Evolutionary conservation across 2,797 vertebrate species (phyloP), one percentile per base, ranked within the genome.

Genomic region (Lepilemur septentrionalis): DNA sequence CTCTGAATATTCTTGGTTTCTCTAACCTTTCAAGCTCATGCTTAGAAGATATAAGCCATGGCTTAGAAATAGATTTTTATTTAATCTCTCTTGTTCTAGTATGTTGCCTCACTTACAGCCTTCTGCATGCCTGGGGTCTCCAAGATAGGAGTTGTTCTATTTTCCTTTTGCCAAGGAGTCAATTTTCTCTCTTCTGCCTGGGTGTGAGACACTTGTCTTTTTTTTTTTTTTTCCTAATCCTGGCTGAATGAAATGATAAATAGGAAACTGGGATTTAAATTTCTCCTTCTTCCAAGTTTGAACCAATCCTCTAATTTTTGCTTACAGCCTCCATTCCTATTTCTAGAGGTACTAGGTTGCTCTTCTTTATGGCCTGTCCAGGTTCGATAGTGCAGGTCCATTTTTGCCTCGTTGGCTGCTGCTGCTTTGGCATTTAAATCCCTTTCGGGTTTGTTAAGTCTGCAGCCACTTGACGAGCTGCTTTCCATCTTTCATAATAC

Each of bases 1-100:
- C 76, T 93, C 43, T 83, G 95, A 92, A 95, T 95, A 93, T 73
- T 94, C 67, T 96, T 96, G 91, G 52, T 78, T 93, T 93, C 82
- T 93, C 79, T 75, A 86, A 70, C 70, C 72, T 79, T 78, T 94
- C 65, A 91, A 76, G 90, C 52, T 89, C 61, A 38, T 91, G 80
- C 65, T 87, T 87, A 80, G 76, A 87, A 90, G 76, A 88, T 92
- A 70, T 41, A 87, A 97, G 20, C 90, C 76, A 85, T 52, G 78
- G n/a, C 75, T 97, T 88, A 93, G 72, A 90, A 91, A 78, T 32
- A 65, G 52, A 38, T 48, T 79, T 93, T 89, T 73, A 65, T 78
- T 95, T 95, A 96, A 78, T 95, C 75, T 73, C 87, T 38, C 23
- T 96, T 90, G 61, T 79, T 96, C 83, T 76, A 78, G 12, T 73